Percentiles rank a stretch among this genome's conserved stretches.
These are phyloP conservation scores for Conus canariensis DNA, from an alignment of 2,888 invertebrate genomes.

Conservation along the genomic window DNA sequence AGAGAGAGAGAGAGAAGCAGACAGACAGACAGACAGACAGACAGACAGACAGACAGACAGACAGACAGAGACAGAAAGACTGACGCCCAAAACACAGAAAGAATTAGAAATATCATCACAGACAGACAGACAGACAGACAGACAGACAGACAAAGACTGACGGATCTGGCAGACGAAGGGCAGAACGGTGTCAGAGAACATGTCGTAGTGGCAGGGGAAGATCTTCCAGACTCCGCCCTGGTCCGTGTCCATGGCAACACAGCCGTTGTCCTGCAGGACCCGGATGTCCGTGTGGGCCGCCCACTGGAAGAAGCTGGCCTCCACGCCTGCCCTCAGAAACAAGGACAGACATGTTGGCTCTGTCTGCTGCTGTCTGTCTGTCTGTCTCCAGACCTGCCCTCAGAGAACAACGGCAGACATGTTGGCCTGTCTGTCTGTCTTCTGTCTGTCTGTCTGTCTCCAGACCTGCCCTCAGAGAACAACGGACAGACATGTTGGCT, in stretches of 20 bases:
- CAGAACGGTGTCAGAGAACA: slow-evolving; percentile 7
- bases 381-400: too few species aligned
- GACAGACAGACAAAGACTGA: slow-evolving; percentile 28
- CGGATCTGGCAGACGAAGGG: neutral
- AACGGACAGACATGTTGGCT: too few species aligned
- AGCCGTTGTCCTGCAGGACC: neutral
- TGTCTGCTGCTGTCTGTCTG: too few species aligned
- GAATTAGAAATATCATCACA: neutral
- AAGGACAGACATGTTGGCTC: neutral
- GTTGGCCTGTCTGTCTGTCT: too few species aligned
- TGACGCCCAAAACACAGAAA: neutral
- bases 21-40: neutral
- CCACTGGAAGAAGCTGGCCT: neutral
- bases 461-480: too few species aligned
- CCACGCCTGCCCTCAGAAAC: neutral
- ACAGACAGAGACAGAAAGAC: slow-evolving; percentile 27
- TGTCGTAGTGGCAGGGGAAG: neutral
- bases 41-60: neutral
- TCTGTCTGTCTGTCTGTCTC: too few species aligned
- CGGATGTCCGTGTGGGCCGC: neutral
- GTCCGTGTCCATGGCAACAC: slow-evolving; percentile 7
- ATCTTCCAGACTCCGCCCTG: neutral
- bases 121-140: slow-evolving; percentile 7
- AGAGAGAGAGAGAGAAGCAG: neutral
- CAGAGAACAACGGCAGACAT: too few species aligned